Conservation (phyloP, 2,113 vertebrate genomes). For the Ameiurus melas region DNA sequence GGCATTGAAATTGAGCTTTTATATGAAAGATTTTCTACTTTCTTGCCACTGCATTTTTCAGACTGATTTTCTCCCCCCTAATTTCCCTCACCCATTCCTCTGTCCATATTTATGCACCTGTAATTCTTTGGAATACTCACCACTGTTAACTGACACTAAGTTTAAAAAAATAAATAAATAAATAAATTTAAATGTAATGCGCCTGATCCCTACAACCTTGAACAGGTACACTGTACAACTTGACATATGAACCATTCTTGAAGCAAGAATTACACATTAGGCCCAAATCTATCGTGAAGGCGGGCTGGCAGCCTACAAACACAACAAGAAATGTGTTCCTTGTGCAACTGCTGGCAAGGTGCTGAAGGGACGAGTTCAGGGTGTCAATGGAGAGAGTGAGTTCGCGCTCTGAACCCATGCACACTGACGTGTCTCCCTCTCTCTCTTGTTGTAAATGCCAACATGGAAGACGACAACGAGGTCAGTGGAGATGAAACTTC, state of each 20-base stretch:
- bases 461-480: too few relatives aligned
- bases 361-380: too few relatives aligned
- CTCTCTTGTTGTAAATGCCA: too few relatives aligned
- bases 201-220: not conserved
- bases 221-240: not conserved
- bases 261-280: slow-evolving; percentile 2
- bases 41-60: not conserved
- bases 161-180: not conserved
- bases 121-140: not conserved
- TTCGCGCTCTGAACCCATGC: too few relatives aligned
- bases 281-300: not conserved
- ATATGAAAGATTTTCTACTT: not conserved
- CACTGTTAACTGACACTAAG: not conserved
- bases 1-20: not conserved
- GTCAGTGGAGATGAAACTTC: too few relatives aligned
- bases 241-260: not conserved
- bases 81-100: not conserved
- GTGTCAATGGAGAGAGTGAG: too few relatives aligned
- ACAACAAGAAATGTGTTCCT: too few relatives aligned
- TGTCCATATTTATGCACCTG: not conserved
- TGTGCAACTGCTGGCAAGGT: too few relatives aligned
- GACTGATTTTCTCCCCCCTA: too few relatives aligned
- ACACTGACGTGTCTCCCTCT: too few relatives aligned
- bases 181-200: not conserved
- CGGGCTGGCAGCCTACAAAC: too few relatives aligned